Conservation (phyloP, 2,888 invertebrate species). For the Rhyacophila evoluta region DNA sequence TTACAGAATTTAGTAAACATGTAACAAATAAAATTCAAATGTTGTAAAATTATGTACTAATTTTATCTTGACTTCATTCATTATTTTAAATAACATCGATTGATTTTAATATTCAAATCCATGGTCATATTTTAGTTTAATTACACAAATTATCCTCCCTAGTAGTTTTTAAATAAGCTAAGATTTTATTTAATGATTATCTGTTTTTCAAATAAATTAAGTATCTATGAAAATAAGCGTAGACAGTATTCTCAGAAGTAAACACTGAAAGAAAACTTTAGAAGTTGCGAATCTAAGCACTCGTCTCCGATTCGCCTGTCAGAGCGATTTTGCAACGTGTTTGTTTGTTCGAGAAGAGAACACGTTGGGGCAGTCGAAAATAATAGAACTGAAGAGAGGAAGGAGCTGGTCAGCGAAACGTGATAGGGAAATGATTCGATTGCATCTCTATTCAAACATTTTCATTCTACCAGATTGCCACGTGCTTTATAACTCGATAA, state of each 20-base stretch:
- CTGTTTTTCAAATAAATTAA: too few relatives aligned
- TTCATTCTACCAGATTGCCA: background rate
- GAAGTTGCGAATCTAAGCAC: background rate
- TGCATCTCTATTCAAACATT: background rate
- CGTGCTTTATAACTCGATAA: background rate
- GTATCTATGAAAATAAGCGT: too few relatives aligned
- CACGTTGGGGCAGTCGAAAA: background rate
- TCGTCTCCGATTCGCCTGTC: background rate
- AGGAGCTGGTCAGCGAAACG: background rate
- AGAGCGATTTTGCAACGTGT: background rate
- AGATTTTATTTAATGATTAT: too few relatives aligned
- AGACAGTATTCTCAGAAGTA: background rate
- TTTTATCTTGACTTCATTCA: too few relatives aligned
- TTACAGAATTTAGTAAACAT: too few relatives aligned
- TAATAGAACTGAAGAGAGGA: background rate
- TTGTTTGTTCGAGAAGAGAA: background rate
- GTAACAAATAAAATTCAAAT: too few relatives aligned
- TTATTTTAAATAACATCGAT: too few relatives aligned
- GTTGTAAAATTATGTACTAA: too few relatives aligned
- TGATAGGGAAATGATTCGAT: conserved; percentile 1
- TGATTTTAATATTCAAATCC: too few relatives aligned
- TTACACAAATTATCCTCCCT: too few relatives aligned
- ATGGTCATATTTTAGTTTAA: too few relatives aligned
- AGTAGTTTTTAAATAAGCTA: too few relatives aligned
- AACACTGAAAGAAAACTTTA: background rate